These are phyloP conservation scores for Gymnoscopelus braueri DNA, from an alignment of 2,797 vertebrate species.

Conservation along the genomic window DNA sequence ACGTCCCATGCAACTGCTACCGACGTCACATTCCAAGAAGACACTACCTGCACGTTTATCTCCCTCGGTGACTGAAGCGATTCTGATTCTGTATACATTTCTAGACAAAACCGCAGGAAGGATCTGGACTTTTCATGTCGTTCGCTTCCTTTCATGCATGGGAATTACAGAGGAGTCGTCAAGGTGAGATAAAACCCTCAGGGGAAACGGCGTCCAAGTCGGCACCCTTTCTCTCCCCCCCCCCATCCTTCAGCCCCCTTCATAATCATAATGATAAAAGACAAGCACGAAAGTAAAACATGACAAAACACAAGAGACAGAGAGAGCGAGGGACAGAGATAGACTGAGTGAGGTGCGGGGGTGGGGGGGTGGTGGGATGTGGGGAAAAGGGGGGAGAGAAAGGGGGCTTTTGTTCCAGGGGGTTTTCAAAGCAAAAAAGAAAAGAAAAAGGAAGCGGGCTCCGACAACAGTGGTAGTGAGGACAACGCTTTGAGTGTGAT, in stretches of 20 bases:
- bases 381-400: neutral
- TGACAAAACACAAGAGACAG: constrained; percentile 29
- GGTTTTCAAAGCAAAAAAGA: constrained; percentile 30
- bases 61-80: neutral
- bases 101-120: neutral
- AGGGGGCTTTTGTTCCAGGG: constrained; percentile 33
- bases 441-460: constrained; percentile 20
- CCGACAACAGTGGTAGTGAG: constrained; percentile 30
- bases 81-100: neutral
- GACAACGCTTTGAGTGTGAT: constrained; percentile 44
- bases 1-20: too few relatives aligned
- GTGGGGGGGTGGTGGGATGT: too few relatives aligned
- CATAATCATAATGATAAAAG: constrained; percentile 23
- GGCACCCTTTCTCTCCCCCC: constrained; percentile 5
- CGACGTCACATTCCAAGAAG: too few relatives aligned
- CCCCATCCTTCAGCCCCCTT: constrained; percentile 6
- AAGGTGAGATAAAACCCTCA: constrained; percentile 14
- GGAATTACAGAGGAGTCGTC: constrained; percentile 1
- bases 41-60: too few relatives aligned
- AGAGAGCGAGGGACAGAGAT: neutral
- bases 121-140: neutral
- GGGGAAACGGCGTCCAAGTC: neutral
- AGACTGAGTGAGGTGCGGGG: too few relatives aligned
- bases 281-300: constrained; percentile 10
- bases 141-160: constrained; percentile 4